Conservation (phyloP, 2,888 invertebrate species). For the Xestoiulus laeticollis region DNA sequence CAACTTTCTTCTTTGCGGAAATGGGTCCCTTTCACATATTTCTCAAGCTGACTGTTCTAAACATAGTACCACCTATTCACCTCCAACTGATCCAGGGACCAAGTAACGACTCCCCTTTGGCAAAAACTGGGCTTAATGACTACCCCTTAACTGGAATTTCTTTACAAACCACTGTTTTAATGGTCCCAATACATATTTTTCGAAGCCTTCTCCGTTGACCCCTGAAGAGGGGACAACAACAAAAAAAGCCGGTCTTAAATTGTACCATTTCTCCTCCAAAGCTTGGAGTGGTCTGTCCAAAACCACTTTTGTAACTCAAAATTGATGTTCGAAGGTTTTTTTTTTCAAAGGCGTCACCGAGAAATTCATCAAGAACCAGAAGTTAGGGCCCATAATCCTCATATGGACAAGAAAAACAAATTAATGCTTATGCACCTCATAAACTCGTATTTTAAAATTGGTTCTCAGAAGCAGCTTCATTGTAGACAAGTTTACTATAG, state of each 20-base stretch:
- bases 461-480: too few relatives aligned
- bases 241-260: constrained; percentile 10
- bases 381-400: too few relatives aligned
- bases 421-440: too few relatives aligned
- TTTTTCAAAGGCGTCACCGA: too few relatives aligned
- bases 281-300: not conserved
- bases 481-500: too few relatives aligned
- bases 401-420: too few relatives aligned
- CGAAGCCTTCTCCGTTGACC: not conserved
- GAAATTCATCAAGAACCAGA: too few relatives aligned
- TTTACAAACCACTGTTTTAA: constrained; percentile 14
- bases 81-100: not conserved
- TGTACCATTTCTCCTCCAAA: not conserved
- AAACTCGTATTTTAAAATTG: too few relatives aligned
- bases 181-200: constrained; percentile 12
- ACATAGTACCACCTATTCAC: not conserved
- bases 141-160: not conserved
- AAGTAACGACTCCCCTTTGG: not conserved
- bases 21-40: not conserved
- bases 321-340: not conserved
- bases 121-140: not conserved
- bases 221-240: not conserved
- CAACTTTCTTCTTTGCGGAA: not conserved
- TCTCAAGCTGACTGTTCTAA: constrained; percentile 20
- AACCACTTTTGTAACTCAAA: not conserved